Evolutionary conservation across 2,113 vertebrate species (phyloP), one percentile per base, ranked within the genome.

Genomic region (Podiceps cristatus): DNA sequence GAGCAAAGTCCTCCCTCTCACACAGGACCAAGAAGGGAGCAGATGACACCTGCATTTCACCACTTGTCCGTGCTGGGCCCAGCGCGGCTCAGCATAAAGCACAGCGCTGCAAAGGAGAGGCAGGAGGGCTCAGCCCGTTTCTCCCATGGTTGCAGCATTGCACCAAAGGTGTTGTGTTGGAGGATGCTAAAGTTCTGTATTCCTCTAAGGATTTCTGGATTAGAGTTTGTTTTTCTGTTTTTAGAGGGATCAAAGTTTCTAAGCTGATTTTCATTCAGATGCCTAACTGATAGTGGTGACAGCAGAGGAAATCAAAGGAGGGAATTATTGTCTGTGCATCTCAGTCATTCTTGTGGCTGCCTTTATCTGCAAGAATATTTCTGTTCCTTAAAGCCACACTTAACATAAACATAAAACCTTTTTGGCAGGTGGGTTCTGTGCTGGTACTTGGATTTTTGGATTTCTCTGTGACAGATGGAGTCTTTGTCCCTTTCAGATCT

Each of bases 191-290:
- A 90, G 64, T 62, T 92, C 37, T 82, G 5, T 64, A 22, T 94
- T 72, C 74, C 58, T 87, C 76, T 63, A 64, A 95, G 73, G 93
- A 95, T 91, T 94, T 94, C 62, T 0, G 3, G 94, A 96, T 97
- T 93, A 10, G 81, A 91, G 78, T 73, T 81, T 94, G 68, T 92
- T 96, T 93, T 93, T 64, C 89, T 95, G 88, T 83, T 96, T 95
- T 91, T 93, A 77, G 85, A 95, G 72, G 66, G 86, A 95, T 97
- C 92, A 94, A 94, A 90, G 91, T 95, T 97, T 71, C 91, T 96
- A 96, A 95, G 94, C 94, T 96, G 92, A 96, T 96, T 97, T 97
- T 93, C 80, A 90, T 97, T 97, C 87, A 76, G 93, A 96, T 96
- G 90, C 75, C 94, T 96, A 74, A 87, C 96, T 66, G 96, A 96